phyloP scores from a whole-genome alignment of 2,888 invertebrate species.

The Eristalinus sepulchralis region DNA sequence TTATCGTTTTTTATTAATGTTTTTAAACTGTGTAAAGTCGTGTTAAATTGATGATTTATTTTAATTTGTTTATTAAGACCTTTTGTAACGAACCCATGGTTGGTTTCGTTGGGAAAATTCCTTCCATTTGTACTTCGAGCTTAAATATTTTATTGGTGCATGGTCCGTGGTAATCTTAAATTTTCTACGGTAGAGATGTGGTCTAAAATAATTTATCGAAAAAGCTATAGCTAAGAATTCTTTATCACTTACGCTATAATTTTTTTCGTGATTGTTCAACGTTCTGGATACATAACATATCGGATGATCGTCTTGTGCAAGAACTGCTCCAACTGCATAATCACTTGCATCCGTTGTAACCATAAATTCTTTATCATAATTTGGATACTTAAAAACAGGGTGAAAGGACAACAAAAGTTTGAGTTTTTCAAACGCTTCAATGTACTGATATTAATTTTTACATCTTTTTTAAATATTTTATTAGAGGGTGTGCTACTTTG shows the following conservation, averaged over 20 bases:
- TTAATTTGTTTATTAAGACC: too few relatives aligned
- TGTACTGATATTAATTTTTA: slow-evolving; percentile 55
- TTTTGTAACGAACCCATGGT: too few relatives aligned
- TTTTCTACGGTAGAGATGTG: too few relatives aligned
- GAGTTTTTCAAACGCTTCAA: not conserved
- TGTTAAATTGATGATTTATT: too few relatives aligned
- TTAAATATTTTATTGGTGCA: too few relatives aligned
- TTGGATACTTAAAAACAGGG: slow-evolving; percentile 60
- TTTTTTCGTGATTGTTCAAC: slow-evolving; percentile 49
- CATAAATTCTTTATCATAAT: slow-evolving; percentile 49
- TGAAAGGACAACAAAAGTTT: slow-evolving; percentile 40
- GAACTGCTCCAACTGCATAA: slow-evolving; percentile 39
- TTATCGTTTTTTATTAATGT: too few relatives aligned
- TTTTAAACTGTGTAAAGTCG: too few relatives aligned
- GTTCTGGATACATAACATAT: slow-evolving; percentile 55
- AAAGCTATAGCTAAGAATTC: slow-evolving; percentile 50
- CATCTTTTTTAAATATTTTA: slow-evolving; percentile 60
- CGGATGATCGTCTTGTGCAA: slow-evolving; percentile 51
- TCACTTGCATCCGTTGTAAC: slow-evolving; percentile 62
- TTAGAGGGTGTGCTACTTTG: slow-evolving; percentile 57
- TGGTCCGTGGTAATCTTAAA: too few relatives aligned
- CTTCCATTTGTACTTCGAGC: too few relatives aligned
- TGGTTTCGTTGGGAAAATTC: too few relatives aligned
- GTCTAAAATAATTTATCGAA: too few relatives aligned
- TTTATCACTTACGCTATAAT: slow-evolving; percentile 51